Percentiles rank a stretch among this genome's conserved stretches.
These are phyloP conservation scores for Pontoporia blainvillei DNA, from an alignment of 2,113 vertebrate genomes.

Conservation along the genomic window DNA sequence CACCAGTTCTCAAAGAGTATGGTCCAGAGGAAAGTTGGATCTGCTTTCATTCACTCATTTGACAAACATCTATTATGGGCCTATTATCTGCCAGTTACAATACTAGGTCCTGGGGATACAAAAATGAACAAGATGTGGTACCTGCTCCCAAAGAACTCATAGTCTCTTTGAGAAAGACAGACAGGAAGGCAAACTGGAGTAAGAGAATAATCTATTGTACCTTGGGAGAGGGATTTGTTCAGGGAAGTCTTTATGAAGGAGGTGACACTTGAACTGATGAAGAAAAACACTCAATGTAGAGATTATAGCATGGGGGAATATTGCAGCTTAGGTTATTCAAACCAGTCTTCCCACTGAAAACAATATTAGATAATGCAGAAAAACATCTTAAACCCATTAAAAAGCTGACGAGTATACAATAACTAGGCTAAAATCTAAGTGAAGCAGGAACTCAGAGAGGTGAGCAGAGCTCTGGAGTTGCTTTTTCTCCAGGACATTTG, in stretches of 20 bases:
- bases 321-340: not conserved
- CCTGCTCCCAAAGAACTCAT: not conserved
- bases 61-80: not conserved
- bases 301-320: not conserved
- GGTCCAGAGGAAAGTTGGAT: not conserved
- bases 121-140: not conserved
- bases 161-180: not conserved
- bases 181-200: not conserved
- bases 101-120: not conserved
- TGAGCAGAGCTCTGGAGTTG: not conserved
- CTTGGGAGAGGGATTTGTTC: not conserved
- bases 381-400: constrained; percentile 9
- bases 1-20: not conserved
- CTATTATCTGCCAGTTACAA: not conserved
- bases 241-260: not conserved
- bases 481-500: not conserved
- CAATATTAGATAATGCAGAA: not conserved
- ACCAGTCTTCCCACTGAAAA: not conserved
- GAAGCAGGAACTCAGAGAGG: not conserved
- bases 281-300: not conserved
- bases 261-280: not conserved
- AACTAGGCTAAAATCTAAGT: not conserved
- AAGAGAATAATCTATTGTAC: not conserved
- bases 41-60: not conserved
- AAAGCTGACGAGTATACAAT: not conserved